Conservation (phyloP, 1,140 invertebrate genomes). For the Apocrypta bakeri region DNA sequence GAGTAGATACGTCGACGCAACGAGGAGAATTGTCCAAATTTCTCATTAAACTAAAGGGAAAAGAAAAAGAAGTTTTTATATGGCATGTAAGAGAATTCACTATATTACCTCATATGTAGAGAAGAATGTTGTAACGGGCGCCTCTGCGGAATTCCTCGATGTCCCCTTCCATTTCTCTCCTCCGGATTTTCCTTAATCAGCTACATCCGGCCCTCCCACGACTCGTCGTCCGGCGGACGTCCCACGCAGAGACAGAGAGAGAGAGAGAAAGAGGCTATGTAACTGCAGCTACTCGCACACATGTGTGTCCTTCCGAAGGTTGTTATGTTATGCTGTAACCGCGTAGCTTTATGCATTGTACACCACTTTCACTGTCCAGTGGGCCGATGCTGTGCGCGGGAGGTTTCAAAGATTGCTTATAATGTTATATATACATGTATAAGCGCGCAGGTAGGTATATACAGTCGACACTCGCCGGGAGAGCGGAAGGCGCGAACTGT, state of each 20-base stretch:
- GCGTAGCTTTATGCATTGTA: background rate
- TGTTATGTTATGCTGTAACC: background rate
- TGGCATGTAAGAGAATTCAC: background rate
- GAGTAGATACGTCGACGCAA: too few relatives aligned
- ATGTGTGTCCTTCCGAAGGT: slow-evolving; percentile 18
- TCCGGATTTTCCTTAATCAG: slow-evolving; percentile 46
- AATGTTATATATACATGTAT: background rate
- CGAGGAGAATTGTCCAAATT: too few relatives aligned
- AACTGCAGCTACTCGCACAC: background rate
- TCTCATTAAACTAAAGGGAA: too few relatives aligned
- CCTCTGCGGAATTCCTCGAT: slow-evolving; percentile 30
- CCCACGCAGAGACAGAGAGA: slow-evolving; percentile 8
- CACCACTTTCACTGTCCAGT: background rate
- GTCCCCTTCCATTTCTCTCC: slow-evolving; percentile 14
- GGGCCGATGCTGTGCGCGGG: background rate
- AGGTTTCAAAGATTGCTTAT: background rate
- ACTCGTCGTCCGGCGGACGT: slow-evolving; percentile 33
- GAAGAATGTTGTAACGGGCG: slow-evolving; percentile 39
- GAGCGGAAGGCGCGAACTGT: slow-evolving; percentile 61
- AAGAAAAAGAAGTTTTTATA: background rate
- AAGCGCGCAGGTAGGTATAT: background rate
- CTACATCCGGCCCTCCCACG: slow-evolving; percentile 44
- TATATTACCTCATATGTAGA: slow-evolving; percentile 25
- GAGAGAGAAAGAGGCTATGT: background rate
- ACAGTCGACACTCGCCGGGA: background rate